Conservation (phyloP, 1,140 invertebrate genomes). For the Bombus ignitus region DNA sequence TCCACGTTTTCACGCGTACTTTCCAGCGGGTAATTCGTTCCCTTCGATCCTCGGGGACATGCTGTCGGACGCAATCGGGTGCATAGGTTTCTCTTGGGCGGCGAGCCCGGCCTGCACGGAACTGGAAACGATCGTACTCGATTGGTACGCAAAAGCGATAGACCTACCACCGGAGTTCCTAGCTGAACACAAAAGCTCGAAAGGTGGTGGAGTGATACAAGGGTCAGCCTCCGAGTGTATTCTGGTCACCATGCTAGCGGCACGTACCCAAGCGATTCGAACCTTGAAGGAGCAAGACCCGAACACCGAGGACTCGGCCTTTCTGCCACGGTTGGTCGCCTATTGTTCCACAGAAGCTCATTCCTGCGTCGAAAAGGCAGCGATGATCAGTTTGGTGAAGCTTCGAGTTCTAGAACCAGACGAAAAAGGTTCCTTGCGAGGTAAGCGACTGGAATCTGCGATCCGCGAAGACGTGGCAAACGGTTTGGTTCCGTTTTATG, state of each 20-base stretch:
- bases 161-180: slow-evolving; percentile 84
- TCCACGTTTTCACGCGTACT: slow-evolving; percentile 97
- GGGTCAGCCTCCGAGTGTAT: slow-evolving; percentile 94
- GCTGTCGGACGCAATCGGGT: slow-evolving; percentile 95
- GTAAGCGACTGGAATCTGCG: slow-evolving; percentile 87
- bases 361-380: slow-evolving; percentile 97
- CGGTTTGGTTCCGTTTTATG: slow-evolving; percentile 94
- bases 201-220: slow-evolving; percentile 91
- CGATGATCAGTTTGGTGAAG: slow-evolving; percentile 95
- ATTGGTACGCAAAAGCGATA: slow-evolving; percentile 85
- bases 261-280: slow-evolving; percentile 89
- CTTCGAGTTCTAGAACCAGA: slow-evolving; percentile 94
- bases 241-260: slow-evolving; percentile 92
- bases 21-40: slow-evolving; percentile 96
- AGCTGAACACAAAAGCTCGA: slow-evolving; percentile 82
- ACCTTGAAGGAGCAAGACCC: slow-evolving; percentile 85
- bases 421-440: slow-evolving; percentile 90
- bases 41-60: slow-evolving; percentile 97
- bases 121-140: slow-evolving; percentile 90
- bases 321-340: slow-evolving; percentile 93
- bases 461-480: slow-evolving; percentile 90
- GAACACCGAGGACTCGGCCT: slow-evolving; percentile 85
- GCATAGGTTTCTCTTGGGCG: slow-evolving; percentile 98
- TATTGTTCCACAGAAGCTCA: slow-evolving; percentile 92
- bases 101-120: slow-evolving; percentile 94